Conservation (phyloP, 2,888 invertebrate species). For the Eledona agricola region DNA sequence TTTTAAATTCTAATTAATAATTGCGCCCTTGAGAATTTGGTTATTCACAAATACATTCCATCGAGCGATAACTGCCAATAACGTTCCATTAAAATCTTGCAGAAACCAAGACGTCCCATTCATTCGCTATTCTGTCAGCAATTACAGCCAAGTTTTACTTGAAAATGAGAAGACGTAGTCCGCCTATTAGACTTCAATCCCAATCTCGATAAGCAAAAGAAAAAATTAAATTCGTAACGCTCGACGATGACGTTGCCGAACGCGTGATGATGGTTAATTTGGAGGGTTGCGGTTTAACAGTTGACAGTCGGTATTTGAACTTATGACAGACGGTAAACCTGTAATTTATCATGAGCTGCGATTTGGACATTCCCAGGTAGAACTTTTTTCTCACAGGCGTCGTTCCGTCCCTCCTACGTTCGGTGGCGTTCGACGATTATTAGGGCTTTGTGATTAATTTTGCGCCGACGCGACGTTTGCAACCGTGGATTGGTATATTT, state of each 20-base stretch:
- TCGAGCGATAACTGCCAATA: too few relatives aligned
- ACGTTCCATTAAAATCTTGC: too few relatives aligned
- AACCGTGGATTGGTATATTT: too few relatives aligned
- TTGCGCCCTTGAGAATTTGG: too few relatives aligned
- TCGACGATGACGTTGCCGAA: conserved; percentile 24
- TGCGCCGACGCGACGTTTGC: conserved; percentile 24
- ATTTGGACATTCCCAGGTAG: conserved; percentile 43
- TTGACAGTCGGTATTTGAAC: conserved; percentile 50
- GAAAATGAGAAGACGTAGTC: too few relatives aligned
- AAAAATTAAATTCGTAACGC: background rate
- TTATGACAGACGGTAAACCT: conserved; percentile 48
- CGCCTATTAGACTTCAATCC: too few relatives aligned
- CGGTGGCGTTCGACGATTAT: conserved; percentile 6
- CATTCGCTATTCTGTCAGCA: too few relatives aligned
- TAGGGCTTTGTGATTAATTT: conserved; percentile 25
- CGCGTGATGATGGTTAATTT: conserved; percentile 34
- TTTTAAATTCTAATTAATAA: too few relatives aligned
- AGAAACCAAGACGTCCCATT: too few relatives aligned
- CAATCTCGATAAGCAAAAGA: too few relatives aligned
- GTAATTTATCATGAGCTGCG: conserved; percentile 48
- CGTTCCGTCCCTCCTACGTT: conserved; percentile 14
- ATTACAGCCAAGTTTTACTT: too few relatives aligned
- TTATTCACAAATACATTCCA: too few relatives aligned
- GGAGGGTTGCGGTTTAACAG: conserved; percentile 37
- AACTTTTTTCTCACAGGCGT: conserved; percentile 26